Evolutionary conservation across 2,113 vertebrate species (phyloP).

Genomic region (Xiphias gladius): DNA sequence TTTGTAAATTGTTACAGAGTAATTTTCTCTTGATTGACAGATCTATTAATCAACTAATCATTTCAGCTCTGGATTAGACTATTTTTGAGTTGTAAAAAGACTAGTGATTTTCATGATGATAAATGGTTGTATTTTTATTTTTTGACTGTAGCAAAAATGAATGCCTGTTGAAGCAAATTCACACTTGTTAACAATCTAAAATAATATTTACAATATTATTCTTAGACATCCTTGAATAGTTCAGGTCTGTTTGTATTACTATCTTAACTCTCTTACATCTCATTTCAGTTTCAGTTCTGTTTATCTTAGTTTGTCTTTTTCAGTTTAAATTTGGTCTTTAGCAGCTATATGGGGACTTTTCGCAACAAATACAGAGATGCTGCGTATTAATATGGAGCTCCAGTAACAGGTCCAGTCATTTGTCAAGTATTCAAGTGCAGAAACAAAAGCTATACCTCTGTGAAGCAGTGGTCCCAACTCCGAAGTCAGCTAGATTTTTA

Average conservation of each 20-base stretch:
- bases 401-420: conserved; percentile 7
- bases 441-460: conserved; percentile 20
- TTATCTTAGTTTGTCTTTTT: neutral
- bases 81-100: neutral
- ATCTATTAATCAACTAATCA: neutral
- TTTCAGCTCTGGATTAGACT: neutral
- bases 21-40: neutral
- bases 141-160: neutral
- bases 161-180: neutral
- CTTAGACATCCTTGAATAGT: neutral
- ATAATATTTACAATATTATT: neutral
- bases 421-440: conserved; percentile 4
- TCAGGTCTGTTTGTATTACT: neutral
- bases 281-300: too few relatives aligned
- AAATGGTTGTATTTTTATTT: neutral
- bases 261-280: neutral
- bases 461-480: conserved; percentile 13
- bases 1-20: too few relatives aligned
- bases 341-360: neutral
- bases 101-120: neutral
- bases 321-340: neutral
- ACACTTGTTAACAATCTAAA: neutral
- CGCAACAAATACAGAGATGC: neutral
- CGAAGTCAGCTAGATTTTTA: conserved; percentile 12
- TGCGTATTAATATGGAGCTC: neutral